phyloP scores from a whole-genome alignment of 2,113 vertebrate species.

The Nymphicus hollandicus region DNA sequence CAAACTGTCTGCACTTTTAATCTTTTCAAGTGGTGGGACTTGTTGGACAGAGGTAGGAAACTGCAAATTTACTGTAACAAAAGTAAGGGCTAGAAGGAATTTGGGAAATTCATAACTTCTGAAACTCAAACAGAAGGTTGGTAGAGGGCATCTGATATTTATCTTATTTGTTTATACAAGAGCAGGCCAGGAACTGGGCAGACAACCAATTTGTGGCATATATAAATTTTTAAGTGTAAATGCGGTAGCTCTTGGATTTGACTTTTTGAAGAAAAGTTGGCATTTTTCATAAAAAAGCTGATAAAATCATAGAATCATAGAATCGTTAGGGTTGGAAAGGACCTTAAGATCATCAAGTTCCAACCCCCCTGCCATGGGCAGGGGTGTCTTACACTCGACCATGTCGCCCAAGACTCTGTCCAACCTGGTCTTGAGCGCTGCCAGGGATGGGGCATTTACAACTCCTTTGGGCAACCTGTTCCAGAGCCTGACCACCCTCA shows the following conservation, averaged over 20 bases:
- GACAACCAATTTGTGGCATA: neutral
- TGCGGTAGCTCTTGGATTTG: neutral
- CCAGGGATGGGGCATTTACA: neutral
- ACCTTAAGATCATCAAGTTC: neutral
- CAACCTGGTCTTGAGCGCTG: neutral
- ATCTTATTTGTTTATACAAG: constrained; percentile 1
- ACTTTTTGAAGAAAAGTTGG: neutral
- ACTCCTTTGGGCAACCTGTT: neutral
- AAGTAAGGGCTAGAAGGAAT: constrained; percentile 9
- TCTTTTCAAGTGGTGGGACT: neutral
- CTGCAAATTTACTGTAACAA: neutral
- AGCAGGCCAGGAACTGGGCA: neutral
- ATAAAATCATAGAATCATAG: neutral
- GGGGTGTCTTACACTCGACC: neutral
- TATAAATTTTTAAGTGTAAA: neutral
- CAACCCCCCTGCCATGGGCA: neutral
- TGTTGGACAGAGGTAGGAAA: neutral
- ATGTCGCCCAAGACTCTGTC: neutral
- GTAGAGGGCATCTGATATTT: constrained; percentile 30
- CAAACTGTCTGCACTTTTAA: neutral
- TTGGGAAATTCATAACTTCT: constrained; percentile 22
- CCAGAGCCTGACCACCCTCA: neutral
- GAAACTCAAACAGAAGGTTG: neutral
- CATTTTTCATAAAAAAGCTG: neutral
- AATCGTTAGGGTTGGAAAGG: neutral